Base-by-base conservation (phyloP, 2,888 invertebrate species). In the Polietes domitor region DNA sequence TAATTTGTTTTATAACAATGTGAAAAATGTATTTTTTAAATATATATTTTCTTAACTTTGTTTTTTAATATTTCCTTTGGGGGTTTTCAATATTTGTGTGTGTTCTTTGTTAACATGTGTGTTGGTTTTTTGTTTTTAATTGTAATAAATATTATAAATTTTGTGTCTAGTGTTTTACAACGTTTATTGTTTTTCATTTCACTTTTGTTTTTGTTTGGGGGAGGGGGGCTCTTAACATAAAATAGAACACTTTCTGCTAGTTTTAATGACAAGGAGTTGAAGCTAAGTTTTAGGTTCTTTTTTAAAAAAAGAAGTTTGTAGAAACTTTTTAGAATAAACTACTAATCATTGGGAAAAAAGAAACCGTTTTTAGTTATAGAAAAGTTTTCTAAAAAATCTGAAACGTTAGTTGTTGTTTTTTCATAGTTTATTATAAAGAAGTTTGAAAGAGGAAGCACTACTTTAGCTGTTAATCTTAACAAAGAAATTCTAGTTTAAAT, bases 141-240 rank as follows among this genome's bases (percentile, higher is more conserved):
- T 68, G 21, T 43, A 24, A 68, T 68, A 68, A 43, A 65, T 65
- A 65, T 65, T 41, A 37, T 41, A 41, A 65, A 65, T 65, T 68
- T 41, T 73, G 24, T 63, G 43, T 68, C n/a, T 58, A 3, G 21
- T 71, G 19, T 71, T 79, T 79, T 72, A 19, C 61, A 72, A 58
- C 26, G 10, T 78, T 84, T 84, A 84, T 84, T 84, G 84, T 79
- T 81, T 84, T 61, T 61, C 24, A 76, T 80, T 71, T 41, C 65
- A 26, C 24, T 28, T 55, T 76, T 1, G 26, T 72, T 17, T 73
- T 53, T 73, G 24, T 37, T 41, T 71, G 21, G 9, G n/a, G n/a
- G n/a, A n/a, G n/a, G n/a, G n/a, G n/a, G n/a, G n/a, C n/a, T n/a
- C 19, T 73, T 63, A 15, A 28, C 19, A 19, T 9, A 68, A 68